These are phyloP conservation scores for Opisthograptis luteolata DNA, from an alignment of 2,888 invertebrate species.

Conservation along the genomic window DNA sequence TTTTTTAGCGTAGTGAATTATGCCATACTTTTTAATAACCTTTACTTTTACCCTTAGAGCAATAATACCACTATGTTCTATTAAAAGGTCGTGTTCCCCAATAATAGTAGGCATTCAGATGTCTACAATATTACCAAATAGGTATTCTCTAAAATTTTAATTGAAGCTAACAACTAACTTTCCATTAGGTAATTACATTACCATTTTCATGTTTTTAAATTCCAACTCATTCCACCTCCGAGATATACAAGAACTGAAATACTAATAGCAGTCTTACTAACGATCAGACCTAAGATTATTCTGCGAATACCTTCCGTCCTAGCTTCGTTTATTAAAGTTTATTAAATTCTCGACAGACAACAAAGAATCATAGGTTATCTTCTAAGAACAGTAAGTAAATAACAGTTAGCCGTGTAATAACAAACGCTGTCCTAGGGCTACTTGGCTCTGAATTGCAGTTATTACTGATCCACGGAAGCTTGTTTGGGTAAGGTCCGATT, in stretches of 20 bases:
- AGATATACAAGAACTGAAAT: neutral
- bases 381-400: constrained; percentile 50
- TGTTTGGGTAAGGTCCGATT: constrained; percentile 40
- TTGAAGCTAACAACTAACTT: no score
- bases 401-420: constrained; percentile 58
- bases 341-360: constrained; percentile 18
- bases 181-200: no score
- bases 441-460: constrained; percentile 46
- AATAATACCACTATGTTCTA: no score
- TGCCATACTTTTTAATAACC: no score
- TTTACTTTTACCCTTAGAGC: no score
- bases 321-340: constrained; percentile 13
- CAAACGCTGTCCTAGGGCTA: constrained; percentile 46
- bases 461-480: constrained; percentile 50
- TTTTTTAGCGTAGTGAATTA: no score
- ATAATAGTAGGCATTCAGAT: no score
- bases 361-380: constrained; percentile 18
- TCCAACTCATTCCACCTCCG: no score
- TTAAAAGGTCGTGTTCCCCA: no score
- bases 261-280: neutral
- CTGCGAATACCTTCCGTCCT: neutral
- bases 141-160: no score
- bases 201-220: no score
- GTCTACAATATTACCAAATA: no score
- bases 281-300: neutral